Evolutionary conservation across 2,888 invertebrate species (phyloP), one percentile per base, ranked within the genome.

Genomic region (Drosophila parthenogenetica): DNA sequence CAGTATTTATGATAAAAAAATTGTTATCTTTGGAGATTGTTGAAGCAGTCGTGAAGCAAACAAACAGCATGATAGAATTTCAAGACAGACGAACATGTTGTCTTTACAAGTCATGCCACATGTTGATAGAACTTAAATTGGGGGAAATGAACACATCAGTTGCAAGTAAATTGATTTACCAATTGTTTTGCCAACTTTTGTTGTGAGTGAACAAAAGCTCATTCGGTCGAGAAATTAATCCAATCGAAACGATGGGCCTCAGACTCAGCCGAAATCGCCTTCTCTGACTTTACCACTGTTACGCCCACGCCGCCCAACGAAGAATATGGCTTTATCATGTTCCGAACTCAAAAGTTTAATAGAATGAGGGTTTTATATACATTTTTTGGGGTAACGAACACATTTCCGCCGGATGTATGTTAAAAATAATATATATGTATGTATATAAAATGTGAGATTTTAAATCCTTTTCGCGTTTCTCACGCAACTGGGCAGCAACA

Each of bases 291-390:
- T n/a, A n/a, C n/a, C n/a, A n/a, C n/a, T n/a, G n/a, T n/a, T n/a
- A n/a, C n/a, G n/a, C n/a, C 8, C 8, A 13, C 5, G 1, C 19
- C 32, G 13, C 11, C 29, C 5, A n/a, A 5, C 14, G 7, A 53
- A 54, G 64, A 60, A 76, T 73, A 79, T 78, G 77, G 73, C 67
- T 79, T 76, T 78, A 69, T 73, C 63, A 48, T 76, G 66, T 66
- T 57, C 13, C 29, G 45, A 49, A 22, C 59, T 46, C 46, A 16
- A 42, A 73, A 46, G 35, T 49, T 77, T 48, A 63, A 69, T 58
- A 61, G 62, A 74, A 64, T 51, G 39, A 42, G 65, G 10, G 46
- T 69, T 70, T 48, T 58, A 42, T 51, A 45, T 40, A 32, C 17
- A 42, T 46, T 54, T 53, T 42, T 32, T 29, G 32, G 51, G 39